Percentiles rank a stretch among this genome's conserved stretches.
These are phyloP conservation scores for Bicyclus anynana DNA, from an alignment of 1,140 invertebrate species.

Conservation along the genomic window DNA sequence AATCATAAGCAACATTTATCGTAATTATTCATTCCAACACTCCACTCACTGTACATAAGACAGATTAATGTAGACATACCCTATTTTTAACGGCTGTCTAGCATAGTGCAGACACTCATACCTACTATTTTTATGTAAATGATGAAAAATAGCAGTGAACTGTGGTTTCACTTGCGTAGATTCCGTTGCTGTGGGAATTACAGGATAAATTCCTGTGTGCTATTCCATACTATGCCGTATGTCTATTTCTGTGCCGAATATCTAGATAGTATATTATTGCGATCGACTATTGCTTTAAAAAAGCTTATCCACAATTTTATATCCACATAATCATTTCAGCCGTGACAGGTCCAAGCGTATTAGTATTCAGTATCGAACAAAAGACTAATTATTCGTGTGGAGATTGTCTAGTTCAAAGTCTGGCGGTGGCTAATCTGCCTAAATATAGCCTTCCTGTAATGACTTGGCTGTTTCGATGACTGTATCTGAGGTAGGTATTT, in stretches of 20 bases:
- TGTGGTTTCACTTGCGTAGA: too few relatives aligned
- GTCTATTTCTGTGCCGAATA: too few relatives aligned
- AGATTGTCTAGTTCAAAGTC: background rate
- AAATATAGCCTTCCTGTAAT: background rate
- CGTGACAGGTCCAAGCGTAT: background rate
- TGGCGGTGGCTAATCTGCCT: background rate
- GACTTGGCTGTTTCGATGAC: background rate
- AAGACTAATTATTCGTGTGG: slow-evolving; percentile 1
- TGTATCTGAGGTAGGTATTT: background rate
- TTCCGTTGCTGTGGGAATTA: too few relatives aligned
- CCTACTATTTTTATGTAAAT: too few relatives aligned
- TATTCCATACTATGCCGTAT: too few relatives aligned
- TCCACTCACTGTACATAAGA: background rate
- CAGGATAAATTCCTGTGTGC: too few relatives aligned
- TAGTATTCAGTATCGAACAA: slow-evolving; percentile 3
- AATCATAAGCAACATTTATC: background rate
- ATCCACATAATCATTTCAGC: background rate
- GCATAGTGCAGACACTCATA: too few relatives aligned
- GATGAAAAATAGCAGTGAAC: too few relatives aligned
- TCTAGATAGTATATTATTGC: too few relatives aligned
- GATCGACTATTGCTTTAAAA: too few relatives aligned
- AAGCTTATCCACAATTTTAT: background rate
- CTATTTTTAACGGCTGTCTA: too few relatives aligned
- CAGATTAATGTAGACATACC: background rate
- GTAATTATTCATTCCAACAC: background rate